These are phyloP conservation scores for Microtus californicus DNA, from an alignment of 2,797 vertebrate species.

Conservation along the genomic window DNA sequence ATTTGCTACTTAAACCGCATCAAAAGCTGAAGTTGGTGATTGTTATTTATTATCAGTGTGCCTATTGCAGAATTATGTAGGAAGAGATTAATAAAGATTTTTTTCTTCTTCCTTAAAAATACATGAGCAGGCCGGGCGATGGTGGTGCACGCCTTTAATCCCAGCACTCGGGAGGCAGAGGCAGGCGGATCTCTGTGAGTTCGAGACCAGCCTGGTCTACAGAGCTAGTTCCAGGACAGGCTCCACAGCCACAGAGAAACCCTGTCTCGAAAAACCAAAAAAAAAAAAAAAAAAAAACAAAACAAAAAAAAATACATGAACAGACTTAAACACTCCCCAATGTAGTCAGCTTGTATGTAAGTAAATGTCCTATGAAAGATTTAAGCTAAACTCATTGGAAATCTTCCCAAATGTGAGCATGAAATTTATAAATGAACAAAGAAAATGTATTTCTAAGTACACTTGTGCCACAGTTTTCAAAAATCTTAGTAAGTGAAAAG, in stretches of 20 bases:
- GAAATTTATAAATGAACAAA: constrained; percentile 43
- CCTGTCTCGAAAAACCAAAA: too few relatives aligned
- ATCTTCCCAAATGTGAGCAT: background rate
- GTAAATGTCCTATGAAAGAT: background rate
- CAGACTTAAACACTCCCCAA: background rate
- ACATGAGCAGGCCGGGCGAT: background rate
- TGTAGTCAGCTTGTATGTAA: background rate
- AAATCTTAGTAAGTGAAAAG: background rate
- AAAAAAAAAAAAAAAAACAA: too few relatives aligned
- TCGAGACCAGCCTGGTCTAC: too few relatives aligned
- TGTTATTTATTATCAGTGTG: background rate
- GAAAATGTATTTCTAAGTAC: background rate
- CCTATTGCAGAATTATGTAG: constrained; percentile 19
- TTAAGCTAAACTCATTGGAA: constrained; percentile 13
- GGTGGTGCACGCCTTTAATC: too few relatives aligned
- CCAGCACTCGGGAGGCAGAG: too few relatives aligned
- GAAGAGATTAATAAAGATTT: background rate
- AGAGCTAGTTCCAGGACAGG: too few relatives aligned
- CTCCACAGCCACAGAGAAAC: too few relatives aligned
- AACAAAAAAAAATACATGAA: background rate
- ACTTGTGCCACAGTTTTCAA: background rate
- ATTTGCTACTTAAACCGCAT: background rate
- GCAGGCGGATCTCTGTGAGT: too few relatives aligned
- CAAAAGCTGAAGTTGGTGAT: constrained; percentile 39
- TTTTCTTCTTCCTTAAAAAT: constrained; percentile 6